These are phyloP conservation scores for Antheraea pernyi DNA, from an alignment of 1,140 invertebrate genomes.

Conservation along the genomic window DNA sequence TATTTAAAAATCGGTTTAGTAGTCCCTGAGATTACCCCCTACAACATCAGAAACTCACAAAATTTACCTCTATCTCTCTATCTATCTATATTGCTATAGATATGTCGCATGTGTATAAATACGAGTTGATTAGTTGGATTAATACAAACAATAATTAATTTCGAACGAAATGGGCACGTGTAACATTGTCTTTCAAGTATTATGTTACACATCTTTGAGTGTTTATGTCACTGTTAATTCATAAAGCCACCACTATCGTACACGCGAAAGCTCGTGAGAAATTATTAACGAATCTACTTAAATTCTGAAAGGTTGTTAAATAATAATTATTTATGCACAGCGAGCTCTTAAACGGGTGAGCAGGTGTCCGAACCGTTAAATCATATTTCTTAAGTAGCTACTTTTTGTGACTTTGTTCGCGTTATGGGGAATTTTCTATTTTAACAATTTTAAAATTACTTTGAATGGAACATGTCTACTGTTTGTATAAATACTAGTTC, in stretches of 20 bases:
- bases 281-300: background rate
- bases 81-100: too few relatives aligned
- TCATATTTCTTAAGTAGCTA: background rate
- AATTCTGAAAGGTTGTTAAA: conserved; percentile 2
- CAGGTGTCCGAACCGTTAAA: background rate
- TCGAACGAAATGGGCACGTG: background rate
- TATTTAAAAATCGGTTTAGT: too few relatives aligned
- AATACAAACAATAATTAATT: background rate
- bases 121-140: too few relatives aligned
- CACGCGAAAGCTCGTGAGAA: background rate
- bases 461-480: too few relatives aligned
- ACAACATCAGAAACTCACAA: too few relatives aligned
- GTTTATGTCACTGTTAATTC: background rate
- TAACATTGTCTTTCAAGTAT: background rate
- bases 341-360: background rate
- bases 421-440: background rate
- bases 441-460: background rate
- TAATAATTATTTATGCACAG: background rate
- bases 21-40: too few relatives aligned
- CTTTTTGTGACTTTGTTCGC: background rate
- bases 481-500: too few relatives aligned
- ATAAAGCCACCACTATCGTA: background rate
- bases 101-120: too few relatives aligned
- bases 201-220: background rate
- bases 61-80: too few relatives aligned